Conservation (phyloP, 2,888 invertebrate genomes). For the Lissonota sp. region DNA sequence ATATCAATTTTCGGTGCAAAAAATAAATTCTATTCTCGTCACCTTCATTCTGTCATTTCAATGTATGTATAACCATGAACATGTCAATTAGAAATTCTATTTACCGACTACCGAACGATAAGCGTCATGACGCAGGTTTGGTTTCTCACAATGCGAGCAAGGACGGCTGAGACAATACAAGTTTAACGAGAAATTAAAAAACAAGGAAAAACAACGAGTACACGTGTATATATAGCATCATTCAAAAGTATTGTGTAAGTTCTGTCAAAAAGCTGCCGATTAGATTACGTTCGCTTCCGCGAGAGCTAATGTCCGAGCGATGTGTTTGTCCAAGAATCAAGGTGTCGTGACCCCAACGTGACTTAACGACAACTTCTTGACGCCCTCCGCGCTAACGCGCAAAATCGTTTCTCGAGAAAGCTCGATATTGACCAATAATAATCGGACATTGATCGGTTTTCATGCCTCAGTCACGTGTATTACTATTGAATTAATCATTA, state of each 20-base stretch:
- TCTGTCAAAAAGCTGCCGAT: background rate
- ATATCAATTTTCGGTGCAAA: too few relatives aligned
- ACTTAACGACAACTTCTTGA: background rate
- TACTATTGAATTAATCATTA: background rate
- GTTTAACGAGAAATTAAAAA: background rate
- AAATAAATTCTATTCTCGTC: too few relatives aligned
- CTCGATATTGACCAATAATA: background rate
- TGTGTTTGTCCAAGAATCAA: background rate
- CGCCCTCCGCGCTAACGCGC: background rate
- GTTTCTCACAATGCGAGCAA: background rate
- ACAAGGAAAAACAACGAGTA: background rate
- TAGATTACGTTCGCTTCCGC: constrained; percentile 12
- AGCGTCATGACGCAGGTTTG: constrained; percentile 2
- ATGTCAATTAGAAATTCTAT: constrained; percentile 18
- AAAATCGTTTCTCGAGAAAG: background rate
- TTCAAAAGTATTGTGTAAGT: background rate
- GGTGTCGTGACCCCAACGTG: constrained; percentile 14
- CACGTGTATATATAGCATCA: background rate
- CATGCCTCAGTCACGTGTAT: background rate
- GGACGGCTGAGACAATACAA: background rate
- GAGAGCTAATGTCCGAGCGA: constrained; percentile 9
- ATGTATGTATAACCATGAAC: too few relatives aligned
- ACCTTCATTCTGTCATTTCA: too few relatives aligned
- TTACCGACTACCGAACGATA: background rate
- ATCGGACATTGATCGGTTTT: constrained; percentile 9